phyloP scores from a whole-genome alignment of 2,797 vertebrate species.

The Sardinella longiceps region DNA sequence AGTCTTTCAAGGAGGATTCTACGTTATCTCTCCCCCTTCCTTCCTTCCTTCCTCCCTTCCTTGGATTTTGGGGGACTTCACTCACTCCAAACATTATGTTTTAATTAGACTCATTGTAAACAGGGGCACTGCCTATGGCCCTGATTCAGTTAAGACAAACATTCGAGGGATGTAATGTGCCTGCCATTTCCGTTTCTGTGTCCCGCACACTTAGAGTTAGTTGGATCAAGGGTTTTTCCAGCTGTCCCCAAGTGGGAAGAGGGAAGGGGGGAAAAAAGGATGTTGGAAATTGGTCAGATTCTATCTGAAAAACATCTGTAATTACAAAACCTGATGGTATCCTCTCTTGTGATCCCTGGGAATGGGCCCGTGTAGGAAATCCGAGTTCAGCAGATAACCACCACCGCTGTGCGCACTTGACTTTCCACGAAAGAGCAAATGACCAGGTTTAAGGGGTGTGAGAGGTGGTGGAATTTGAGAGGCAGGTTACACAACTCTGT shows the following conservation, averaged over 20 bases:
- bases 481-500: neutral
- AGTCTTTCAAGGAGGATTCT: neutral
- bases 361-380: neutral
- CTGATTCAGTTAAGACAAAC: neutral
- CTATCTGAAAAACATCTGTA: slow-evolving; percentile 18
- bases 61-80: neutral
- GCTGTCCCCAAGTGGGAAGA: neutral
- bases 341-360: neutral
- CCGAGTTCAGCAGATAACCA: neutral
- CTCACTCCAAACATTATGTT: slow-evolving; percentile 1
- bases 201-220: neutral
- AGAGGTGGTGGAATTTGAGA: neutral
- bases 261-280: neutral
- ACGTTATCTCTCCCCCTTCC: neutral
- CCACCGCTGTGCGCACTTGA: neutral
- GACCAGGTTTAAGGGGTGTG: neutral
- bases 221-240: slow-evolving; percentile 9
- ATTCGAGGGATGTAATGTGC: neutral
- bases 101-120: neutral
- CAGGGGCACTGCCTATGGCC: neutral
- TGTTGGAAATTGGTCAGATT: slow-evolving; percentile 6
- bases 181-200: neutral
- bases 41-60: neutral
- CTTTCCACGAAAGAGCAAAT: neutral
- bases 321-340: slow-evolving; percentile 23